Percentiles rank a stretch among this genome's conserved stretches.
Conservation (phyloP, 2,113 vertebrate genomes). For the Ovis canadensis region DNA sequence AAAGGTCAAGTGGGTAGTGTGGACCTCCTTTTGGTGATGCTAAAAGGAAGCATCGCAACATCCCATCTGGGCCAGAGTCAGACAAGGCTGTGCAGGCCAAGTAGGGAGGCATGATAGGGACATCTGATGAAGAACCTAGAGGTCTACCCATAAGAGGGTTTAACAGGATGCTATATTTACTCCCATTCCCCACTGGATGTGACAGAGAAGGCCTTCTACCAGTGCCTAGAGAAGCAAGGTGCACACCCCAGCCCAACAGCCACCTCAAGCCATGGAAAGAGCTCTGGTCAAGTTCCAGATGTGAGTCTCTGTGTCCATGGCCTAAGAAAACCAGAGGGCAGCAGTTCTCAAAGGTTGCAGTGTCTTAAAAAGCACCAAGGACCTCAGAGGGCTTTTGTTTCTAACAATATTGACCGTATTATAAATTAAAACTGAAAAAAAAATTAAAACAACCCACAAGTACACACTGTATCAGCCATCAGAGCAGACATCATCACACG, state of each 20-base stretch:
- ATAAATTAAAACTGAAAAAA: not conserved
- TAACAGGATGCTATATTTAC: not conserved
- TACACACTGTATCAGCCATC: not conserved
- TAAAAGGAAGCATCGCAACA: not conserved
- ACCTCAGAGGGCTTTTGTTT: not conserved
- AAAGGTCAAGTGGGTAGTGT: not conserved
- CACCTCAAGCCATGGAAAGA: not conserved
- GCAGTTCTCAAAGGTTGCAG: not conserved
- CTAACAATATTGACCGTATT: not conserved
- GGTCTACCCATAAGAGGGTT: not conserved
- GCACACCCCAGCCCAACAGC: not conserved
- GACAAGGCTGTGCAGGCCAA: not conserved
- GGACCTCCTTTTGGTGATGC: not conserved
- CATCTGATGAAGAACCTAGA: not conserved
- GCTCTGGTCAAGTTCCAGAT: not conserved
- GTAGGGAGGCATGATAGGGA: not conserved
- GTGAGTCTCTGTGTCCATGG: not conserved
- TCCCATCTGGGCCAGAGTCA: not conserved
- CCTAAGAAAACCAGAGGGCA: not conserved
- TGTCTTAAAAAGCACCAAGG: not conserved
- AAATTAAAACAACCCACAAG: not conserved
- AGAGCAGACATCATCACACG: not conserved
- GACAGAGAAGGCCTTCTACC: not conserved
- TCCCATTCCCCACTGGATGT: not conserved
- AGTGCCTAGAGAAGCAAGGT: not conserved